Evolutionary conservation across 2,888 invertebrate species (phyloP).

Genomic region (Mimumesa dahlbomi): DNA sequence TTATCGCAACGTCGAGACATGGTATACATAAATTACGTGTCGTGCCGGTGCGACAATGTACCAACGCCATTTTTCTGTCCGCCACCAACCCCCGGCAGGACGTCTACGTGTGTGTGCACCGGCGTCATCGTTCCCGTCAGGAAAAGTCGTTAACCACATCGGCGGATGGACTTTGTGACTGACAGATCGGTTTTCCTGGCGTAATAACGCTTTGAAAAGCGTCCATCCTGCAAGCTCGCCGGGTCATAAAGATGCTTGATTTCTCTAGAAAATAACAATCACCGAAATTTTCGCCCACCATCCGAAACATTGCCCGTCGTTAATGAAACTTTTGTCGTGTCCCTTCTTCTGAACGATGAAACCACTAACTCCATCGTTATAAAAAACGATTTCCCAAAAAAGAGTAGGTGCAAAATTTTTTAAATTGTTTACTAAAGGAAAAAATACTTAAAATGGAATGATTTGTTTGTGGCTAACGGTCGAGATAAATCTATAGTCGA

Average conservation of each 20-base stretch:
- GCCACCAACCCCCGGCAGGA: slow-evolving; percentile 12
- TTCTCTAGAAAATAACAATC: slow-evolving; percentile 2
- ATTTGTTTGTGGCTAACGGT: no score
- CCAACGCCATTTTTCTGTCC: slow-evolving; percentile 47
- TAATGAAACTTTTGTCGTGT: no score
- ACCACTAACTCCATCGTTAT: no score
- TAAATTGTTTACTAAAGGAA: no score
- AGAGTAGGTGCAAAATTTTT: no score
- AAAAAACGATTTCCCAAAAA: no score
- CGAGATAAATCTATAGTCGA: no score
- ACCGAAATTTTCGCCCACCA: not conserved
- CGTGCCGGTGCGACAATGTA: slow-evolving; percentile 51
- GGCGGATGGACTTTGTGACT: slow-evolving; percentile 9
- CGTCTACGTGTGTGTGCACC: not conserved
- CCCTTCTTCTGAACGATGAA: no score
- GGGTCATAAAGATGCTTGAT: slow-evolving; percentile 24
- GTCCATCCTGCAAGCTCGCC: slow-evolving; percentile 11
- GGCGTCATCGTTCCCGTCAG: slow-evolving; percentile 4
- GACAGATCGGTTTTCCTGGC: slow-evolving; percentile 20
- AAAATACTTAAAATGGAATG: no score
- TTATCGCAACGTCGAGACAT: slow-evolving; percentile 60
- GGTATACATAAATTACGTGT: slow-evolving; percentile 63
- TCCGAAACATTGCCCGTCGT: no score
- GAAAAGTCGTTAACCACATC: slow-evolving; percentile 33
- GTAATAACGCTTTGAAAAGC: slow-evolving; percentile 26